Base-by-base conservation (phyloP, 2,113 vertebrate genomes). In the Cyprinodon tularosa region DNA sequence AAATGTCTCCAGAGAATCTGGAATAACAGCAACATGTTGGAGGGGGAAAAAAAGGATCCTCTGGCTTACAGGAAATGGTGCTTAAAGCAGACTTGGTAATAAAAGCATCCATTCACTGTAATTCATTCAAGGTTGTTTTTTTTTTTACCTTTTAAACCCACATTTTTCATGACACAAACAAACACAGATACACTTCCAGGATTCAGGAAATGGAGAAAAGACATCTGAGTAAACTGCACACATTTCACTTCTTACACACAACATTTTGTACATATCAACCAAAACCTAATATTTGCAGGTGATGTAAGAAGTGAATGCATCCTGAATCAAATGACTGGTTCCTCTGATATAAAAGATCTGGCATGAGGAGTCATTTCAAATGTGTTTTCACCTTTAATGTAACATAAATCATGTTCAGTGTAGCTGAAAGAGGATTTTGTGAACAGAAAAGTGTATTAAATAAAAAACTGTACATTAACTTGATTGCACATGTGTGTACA, bases 181-280 rank as follows among this genome's bases (percentile, higher is more conserved):
- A 71, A 44, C 37, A 48, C 61, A 57, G 20, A 45, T 7, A 12
- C 53, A 22, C 50, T 39, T 22, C 12, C 40, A 66, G 64, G 42
- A 29, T 65, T 68, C 72, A 48, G 47, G 39, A 59, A 66, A 66
- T n/a, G 39, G 71, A 64, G 37, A 66, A 71, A 17, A 4, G 11
- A 73, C 20, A 20, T 6, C 36, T 1, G 44, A 44, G 5, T 12
- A 78, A 60, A 76, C 77, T 40, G 22, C 78, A 83, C 68, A 69
- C 73, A 80, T 88, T 84, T 88, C 64, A 83, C 68, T 36, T n/a
- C 14, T 53, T 44, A 76, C 67, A 66, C 42, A 67, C 53, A 40
- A 17, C 22, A 53, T 48, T 66, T 83, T 89, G 78, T 90, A 78
- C 68, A 89, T 81, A 88, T 4, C 17, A 84, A 67, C 84, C 63